Evolutionary conservation across 2,113 vertebrate genomes (phyloP).

Genomic region (Tauraco erythrolophus): DNA sequence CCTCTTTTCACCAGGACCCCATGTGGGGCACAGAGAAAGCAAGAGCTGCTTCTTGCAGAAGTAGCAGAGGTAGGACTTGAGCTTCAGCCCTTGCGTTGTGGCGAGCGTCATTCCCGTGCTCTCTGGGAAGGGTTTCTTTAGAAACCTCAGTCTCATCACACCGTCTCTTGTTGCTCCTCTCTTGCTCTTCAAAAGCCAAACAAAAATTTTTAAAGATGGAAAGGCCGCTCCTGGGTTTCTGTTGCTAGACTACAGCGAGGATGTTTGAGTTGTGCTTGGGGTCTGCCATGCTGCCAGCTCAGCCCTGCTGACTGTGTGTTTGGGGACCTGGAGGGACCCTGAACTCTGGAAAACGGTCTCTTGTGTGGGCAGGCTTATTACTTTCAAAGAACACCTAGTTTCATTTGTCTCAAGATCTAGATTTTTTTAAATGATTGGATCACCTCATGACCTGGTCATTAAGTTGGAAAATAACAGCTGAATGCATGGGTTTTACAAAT

Average conservation of each 20-base stretch:
- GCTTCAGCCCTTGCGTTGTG: neutral
- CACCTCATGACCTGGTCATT: neutral
- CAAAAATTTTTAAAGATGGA: neutral
- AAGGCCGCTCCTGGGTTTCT: neutral
- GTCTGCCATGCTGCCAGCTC: neutral
- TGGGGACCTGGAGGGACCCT: neutral
- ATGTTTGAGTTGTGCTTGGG: neutral
- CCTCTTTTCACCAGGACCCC: neutral
- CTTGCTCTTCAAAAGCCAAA: neutral
- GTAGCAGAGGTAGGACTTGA: neutral
- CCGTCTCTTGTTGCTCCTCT: neutral
- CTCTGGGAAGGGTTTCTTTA: neutral
- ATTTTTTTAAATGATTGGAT: neutral
- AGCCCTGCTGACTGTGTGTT: neutral
- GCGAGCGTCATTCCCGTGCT: accelerated
- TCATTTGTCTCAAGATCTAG: neutral
- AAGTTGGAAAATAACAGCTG: neutral
- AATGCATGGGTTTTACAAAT: accelerated
- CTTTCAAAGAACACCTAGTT: neutral
- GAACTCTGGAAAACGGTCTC: neutral
- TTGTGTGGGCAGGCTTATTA: neutral
- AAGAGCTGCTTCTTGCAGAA: neutral
- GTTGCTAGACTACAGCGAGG: too few species aligned
- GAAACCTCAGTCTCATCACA: neutral
- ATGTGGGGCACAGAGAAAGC: neutral